Evolutionary conservation across 2,888 invertebrate species (phyloP).

Genomic region (Amphipyra tragopoginis): DNA sequence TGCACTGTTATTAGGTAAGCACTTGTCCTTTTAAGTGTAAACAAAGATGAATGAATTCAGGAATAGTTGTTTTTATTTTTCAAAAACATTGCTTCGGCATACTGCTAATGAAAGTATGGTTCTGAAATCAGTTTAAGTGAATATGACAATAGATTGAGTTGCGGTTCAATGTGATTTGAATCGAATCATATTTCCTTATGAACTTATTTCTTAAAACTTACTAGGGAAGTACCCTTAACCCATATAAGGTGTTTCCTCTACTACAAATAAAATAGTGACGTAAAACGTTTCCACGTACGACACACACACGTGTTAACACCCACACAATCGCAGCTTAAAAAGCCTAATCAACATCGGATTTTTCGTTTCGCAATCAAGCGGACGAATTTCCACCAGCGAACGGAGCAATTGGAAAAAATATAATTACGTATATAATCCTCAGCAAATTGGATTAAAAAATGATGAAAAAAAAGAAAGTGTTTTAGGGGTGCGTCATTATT

Average conservation of each 20-base stretch:
- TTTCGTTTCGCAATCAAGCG: slow-evolving; percentile 85
- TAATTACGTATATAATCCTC: slow-evolving; percentile 90
- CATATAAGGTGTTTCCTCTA: slow-evolving; percentile 15
- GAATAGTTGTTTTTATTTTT: too few species aligned
- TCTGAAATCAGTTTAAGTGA: too few species aligned
- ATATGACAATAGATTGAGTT: too few species aligned
- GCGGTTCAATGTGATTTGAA: too few species aligned
- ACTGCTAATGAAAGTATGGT: too few species aligned
- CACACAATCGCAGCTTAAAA: slow-evolving; percentile 76
- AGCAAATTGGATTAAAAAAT: slow-evolving; percentile 90
- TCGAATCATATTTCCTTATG: slow-evolving; percentile 7
- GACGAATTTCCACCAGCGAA: slow-evolving; percentile 79
- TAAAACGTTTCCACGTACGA: slow-evolving; percentile 20
- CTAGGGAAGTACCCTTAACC: slow-evolving; percentile 28
- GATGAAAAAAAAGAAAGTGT: slow-evolving; percentile 87
- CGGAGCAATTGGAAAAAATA: slow-evolving; percentile 88
- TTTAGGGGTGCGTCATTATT: slow-evolving; percentile 89
- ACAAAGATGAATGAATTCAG: background rate
- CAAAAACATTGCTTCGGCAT: too few species aligned
- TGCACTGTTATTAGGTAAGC: slow-evolving; percentile 6
- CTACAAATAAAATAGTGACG: slow-evolving; percentile 43
- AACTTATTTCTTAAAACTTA: slow-evolving; percentile 6
- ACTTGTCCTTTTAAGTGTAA: slow-evolving; percentile 27
- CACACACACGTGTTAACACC: slow-evolving; percentile 44
- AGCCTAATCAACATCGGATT: slow-evolving; percentile 85